Evolutionary conservation across 2,113 vertebrate species (phyloP).

Genomic region (Strigops habroptila): DNA sequence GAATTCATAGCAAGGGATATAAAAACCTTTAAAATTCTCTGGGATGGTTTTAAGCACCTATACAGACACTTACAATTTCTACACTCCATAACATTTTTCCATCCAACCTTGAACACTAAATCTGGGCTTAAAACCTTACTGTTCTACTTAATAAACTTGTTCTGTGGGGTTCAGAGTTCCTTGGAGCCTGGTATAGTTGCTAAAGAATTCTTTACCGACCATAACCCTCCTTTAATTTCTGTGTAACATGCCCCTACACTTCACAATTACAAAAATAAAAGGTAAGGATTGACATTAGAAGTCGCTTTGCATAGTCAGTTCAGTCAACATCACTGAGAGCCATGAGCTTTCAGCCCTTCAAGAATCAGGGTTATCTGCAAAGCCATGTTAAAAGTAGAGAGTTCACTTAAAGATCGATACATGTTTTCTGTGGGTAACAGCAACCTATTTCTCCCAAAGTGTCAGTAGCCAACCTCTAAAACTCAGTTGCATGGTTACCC

Average conservation of each 20-base stretch:
- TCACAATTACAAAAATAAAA: neutral
- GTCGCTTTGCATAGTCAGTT: neutral
- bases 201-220: constrained; percentile 14
- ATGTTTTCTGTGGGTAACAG: neutral
- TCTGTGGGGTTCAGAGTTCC: neutral
- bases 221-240: constrained; percentile 3
- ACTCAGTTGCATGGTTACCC: neutral
- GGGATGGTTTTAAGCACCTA: constrained; percentile 43
- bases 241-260: neutral
- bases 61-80: constrained; percentile 20
- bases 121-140: constrained; percentile 5
- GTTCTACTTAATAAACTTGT: constrained; percentile 19
- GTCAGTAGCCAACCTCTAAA: neutral
- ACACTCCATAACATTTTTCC: neutral
- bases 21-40: constrained; percentile 39
- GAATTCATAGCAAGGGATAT: constrained; percentile 27
- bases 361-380: neutral
- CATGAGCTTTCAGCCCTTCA: neutral
- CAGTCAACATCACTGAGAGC: neutral
- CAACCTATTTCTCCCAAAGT: neutral
- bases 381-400: neutral
- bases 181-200: neutral
- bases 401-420: neutral
- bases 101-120: constrained; percentile 24
- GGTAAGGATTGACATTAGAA: neutral